phyloP scores from a whole-genome alignment of 2,797 vertebrate genomes.

The Enteromius paludinosus region DNA sequence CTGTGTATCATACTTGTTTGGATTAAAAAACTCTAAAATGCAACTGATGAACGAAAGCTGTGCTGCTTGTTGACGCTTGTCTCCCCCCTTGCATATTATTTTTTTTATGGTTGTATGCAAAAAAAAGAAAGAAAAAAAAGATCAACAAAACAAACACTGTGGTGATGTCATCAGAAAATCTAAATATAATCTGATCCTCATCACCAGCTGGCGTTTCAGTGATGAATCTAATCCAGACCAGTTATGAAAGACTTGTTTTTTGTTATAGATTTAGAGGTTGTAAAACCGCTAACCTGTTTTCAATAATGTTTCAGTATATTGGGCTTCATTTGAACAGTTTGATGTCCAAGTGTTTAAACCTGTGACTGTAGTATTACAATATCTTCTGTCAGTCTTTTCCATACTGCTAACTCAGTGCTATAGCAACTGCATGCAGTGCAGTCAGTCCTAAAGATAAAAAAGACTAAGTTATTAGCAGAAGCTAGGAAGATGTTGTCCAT shows the following conservation, averaged over 20 bases:
- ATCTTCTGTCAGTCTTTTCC: constrained; percentile 7
- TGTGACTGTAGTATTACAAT: background rate
- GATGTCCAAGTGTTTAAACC: constrained; percentile 13
- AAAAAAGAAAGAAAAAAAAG: too few relatives aligned
- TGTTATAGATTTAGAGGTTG: background rate
- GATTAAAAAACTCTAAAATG: constrained; percentile 1
- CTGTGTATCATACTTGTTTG: background rate
- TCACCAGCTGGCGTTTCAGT: background rate
- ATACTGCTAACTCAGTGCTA: background rate
- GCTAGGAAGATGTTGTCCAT: constrained; percentile 17
- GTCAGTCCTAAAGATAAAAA: background rate
- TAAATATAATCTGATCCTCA: background rate
- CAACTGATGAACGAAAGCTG: background rate
- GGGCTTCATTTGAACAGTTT: background rate
- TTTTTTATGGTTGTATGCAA: background rate
- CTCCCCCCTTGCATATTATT: background rate
- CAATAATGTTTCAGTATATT: background rate
- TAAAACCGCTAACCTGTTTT: background rate
- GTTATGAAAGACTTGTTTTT: constrained; percentile 6
- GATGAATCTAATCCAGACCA: background rate
- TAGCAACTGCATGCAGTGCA: constrained; percentile 17
- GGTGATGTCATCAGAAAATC: background rate
- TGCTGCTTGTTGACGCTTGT: background rate
- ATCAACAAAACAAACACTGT: background rate
- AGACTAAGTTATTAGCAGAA: constrained; percentile 16